A percentile compares a stretch with the other conserved stretches of the same genome.
Evolutionary conservation across 2,797 vertebrate genomes (phyloP).

Genomic region (Loriculus beryllinus): DNA sequence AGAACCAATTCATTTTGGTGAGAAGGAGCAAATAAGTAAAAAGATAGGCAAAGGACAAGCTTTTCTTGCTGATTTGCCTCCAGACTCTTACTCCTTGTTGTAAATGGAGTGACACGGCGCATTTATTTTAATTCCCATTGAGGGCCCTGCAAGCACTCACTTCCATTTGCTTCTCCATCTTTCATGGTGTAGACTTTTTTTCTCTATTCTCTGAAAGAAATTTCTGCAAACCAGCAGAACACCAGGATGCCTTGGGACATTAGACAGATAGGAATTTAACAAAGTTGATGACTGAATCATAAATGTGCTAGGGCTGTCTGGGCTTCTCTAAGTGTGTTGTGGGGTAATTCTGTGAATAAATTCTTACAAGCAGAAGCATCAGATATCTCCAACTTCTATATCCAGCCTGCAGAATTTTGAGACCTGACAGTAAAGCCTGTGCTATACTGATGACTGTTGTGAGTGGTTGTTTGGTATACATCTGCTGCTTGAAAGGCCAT

Average conservation of each 20-base stretch:
- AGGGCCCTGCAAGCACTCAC: not conserved
- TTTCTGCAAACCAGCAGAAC: slow-evolving; percentile 1
- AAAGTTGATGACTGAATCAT: not conserved
- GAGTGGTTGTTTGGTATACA: not conserved
- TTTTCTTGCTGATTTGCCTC: not conserved
- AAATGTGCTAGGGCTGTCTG: not conserved
- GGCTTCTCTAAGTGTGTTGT: not conserved
- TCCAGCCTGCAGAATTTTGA: not conserved
- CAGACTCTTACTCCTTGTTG: not conserved
- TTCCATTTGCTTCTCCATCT: not conserved
- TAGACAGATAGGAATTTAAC: not conserved
- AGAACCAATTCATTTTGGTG: not conserved
- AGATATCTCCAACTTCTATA: not conserved
- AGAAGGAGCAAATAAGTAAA: not conserved
- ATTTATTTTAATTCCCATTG: slow-evolving; percentile 22
- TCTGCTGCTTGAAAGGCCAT: rapidly evolving
- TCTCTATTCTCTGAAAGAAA: not conserved
- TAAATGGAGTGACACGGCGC: not conserved
- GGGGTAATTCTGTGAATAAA: not conserved
- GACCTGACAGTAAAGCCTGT: not conserved
- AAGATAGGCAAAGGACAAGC: not conserved
- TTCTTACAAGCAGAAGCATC: not conserved
- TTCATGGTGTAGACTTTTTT: not conserved
- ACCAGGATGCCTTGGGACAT: not conserved
- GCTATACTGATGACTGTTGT: not conserved